These are phyloP conservation scores for Actinernus sp. DNA, from an alignment of 92 coral and sea anemone species.

Conservation along the genomic window DNA sequence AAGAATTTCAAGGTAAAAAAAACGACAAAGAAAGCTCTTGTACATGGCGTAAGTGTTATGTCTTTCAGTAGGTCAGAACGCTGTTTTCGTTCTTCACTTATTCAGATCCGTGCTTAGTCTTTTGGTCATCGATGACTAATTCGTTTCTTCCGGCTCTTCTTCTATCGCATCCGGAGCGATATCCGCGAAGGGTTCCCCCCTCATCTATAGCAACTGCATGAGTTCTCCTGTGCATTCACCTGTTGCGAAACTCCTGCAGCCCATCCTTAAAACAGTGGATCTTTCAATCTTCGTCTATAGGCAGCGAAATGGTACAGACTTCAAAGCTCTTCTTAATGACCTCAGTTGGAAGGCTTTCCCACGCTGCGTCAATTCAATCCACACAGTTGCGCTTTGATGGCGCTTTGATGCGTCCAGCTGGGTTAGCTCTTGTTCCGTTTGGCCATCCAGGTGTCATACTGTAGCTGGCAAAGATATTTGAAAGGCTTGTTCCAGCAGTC, in stretches of 20 bases:
- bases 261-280: constrained; percentile 77
- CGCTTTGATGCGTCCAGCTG: constrained; percentile 62
- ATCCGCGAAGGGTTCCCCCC: too few relatives aligned
- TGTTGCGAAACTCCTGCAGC: constrained; percentile 67
- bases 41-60: too few relatives aligned
- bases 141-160: too few relatives aligned
- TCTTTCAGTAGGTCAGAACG: too few relatives aligned
- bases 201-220: too few relatives aligned
- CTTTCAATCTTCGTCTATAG: constrained; percentile 48
- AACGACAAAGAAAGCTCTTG: too few relatives aligned
- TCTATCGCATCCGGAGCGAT: too few relatives aligned
- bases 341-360: constrained; percentile 56
- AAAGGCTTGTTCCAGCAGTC: constrained; percentile 58
- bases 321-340: constrained; percentile 53
- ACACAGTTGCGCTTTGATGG: constrained; percentile 63
- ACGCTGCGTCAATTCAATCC: constrained; percentile 65
- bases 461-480: constrained; percentile 38
- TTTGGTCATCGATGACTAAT: too few relatives aligned
- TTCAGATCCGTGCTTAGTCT: too few relatives aligned
- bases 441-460: constrained; percentile 54
- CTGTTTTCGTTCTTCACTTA: too few relatives aligned
- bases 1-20: too few relatives aligned
- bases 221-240: constrained; percentile 61
- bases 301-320: constrained; percentile 50
- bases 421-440: constrained; percentile 62